Conservation (phyloP, 1,140 invertebrate species). For the Saccostrea echinata region DNA sequence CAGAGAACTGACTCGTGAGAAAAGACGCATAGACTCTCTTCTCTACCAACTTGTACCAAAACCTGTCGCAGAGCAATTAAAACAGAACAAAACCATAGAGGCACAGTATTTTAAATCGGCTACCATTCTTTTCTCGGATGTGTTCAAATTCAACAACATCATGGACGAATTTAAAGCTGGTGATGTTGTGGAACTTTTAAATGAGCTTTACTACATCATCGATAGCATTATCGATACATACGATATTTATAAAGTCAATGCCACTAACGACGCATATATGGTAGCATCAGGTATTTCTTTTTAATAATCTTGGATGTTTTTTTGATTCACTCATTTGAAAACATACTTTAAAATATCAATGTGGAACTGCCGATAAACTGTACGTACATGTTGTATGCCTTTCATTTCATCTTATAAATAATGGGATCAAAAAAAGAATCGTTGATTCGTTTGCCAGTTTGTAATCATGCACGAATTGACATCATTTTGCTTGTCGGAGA, state of each 20-base stretch:
- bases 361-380: too few species aligned
- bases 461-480: too few species aligned
- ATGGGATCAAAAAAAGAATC: too few species aligned
- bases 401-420: too few species aligned
- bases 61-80: slow-evolving; percentile 79
- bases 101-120: slow-evolving; percentile 79
- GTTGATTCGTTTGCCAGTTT: too few species aligned
- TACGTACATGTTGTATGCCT: too few species aligned
- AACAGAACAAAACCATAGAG: slow-evolving; percentile 76
- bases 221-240: slow-evolving; percentile 73
- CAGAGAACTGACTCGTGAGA: slow-evolving; percentile 75
- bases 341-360: too few species aligned
- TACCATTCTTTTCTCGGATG: slow-evolving; percentile 86
- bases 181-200: slow-evolving; percentile 84
- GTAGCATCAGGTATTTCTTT: slow-evolving; percentile 71
- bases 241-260: slow-evolving; percentile 78
- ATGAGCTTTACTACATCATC: slow-evolving; percentile 73
- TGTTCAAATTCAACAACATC: slow-evolving; percentile 89
- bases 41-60: slow-evolving; percentile 83
- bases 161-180: slow-evolving; percentile 92
- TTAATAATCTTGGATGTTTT: too few species aligned
- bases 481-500: too few species aligned
- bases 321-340: too few species aligned
- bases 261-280: slow-evolving; percentile 78
- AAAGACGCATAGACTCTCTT: slow-evolving; percentile 75